Base-by-base conservation (phyloP, 2,888 invertebrate genomes). In the Leptinotarsa haldemani region DNA sequence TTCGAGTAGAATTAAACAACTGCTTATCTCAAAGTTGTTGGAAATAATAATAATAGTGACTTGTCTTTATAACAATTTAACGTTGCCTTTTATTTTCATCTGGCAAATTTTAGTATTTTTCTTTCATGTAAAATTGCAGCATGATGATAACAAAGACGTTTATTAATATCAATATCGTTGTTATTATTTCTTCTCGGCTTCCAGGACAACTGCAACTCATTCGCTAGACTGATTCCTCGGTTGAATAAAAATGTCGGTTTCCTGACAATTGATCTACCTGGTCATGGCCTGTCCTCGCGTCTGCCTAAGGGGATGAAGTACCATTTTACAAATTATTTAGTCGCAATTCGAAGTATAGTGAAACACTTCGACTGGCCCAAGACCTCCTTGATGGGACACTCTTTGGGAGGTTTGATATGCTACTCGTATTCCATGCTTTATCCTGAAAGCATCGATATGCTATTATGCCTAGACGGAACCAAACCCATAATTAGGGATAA, bases 131-230 rank as follows among this genome's bases (percentile, higher is more conserved):
- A 30, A 30, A 30, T 5, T 5, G 4, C 5, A 30, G 25, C 25
- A 30, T 30, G 25, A 5, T 0, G 5, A 30, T 5, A 30, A 30
- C 25, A 30, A 5, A 30, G 25, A 30, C 25, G 25, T 30, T 30
- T 5, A 30, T 20, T 20, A 20, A 20, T 20, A 20, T 16, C n/a
- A 16, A 3, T 4, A n/a, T 18, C 1, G 0, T 18, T 2, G 9
- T n/a, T 1, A 1, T 9, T 53, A 18, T 22, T 56, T 56, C 20
- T 12, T 56, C 20, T 48, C 16, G 13, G 15, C 22, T 81, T 83
- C 69, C 85, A 90, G 86, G 95, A 95, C 85, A 95, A 94, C 84
- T 93, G 94, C 3, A 93, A 92, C n/a, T 90, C 93, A 0, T 95
- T 93, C 88, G 93, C 94, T 84, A 89, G 90, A 0, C 83, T 95